Evolutionary conservation across 2,797 vertebrate species (phyloP).

Genomic region (Gymnocypris eckloni): DNA sequence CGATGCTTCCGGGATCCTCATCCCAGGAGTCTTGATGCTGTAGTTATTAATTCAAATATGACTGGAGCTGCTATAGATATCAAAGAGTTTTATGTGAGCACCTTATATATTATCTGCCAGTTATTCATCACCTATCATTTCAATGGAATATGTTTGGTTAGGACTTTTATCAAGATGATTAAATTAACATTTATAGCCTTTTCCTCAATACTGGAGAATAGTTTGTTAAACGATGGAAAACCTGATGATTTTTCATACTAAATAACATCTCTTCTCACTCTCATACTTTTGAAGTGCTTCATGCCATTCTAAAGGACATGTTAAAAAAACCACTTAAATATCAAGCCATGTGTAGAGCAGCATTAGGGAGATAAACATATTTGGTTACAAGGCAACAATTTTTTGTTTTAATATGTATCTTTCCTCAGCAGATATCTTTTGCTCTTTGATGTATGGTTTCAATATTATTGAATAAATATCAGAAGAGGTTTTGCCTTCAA

Average conservation of each 20-base stretch:
- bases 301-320: background rate
- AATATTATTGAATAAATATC: conserved; percentile 27
- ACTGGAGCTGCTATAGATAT: background rate
- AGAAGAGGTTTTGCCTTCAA: background rate
- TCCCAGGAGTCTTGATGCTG: conserved; percentile 34
- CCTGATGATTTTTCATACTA: background rate
- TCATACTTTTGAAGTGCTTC: background rate
- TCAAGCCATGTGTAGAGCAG: conserved; percentile 10
- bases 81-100: background rate
- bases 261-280: background rate
- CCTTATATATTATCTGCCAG: background rate
- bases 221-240: background rate
- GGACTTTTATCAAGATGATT: background rate
- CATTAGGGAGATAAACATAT: background rate
- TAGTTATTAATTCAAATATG: conserved; percentile 28
- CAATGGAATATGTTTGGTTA: background rate
- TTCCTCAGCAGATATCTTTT: conserved; percentile 16
- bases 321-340: conserved; percentile 28
- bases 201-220: background rate
- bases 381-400: background rate
- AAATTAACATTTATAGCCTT: background rate
- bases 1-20: conserved; percentile 7
- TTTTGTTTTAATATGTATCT: conserved; percentile 16
- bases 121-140: background rate
- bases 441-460: conserved; percentile 23